phyloP scores from a whole-genome alignment of 2,113 vertebrate species.

The Pluvianellus socialis region DNA sequence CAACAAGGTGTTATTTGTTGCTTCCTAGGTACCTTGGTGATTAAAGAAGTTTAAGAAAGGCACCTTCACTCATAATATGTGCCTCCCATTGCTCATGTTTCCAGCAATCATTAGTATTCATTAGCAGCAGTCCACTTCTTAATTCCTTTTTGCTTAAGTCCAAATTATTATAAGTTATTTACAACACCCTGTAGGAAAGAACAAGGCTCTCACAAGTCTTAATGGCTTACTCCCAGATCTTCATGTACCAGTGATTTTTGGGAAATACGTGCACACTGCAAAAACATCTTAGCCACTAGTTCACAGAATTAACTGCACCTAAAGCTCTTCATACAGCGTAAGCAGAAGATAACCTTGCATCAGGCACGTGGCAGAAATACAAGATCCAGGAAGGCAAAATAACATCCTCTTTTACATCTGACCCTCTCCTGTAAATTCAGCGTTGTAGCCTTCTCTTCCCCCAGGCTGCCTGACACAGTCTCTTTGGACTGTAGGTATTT shows the following conservation, averaged over 20 bases:
- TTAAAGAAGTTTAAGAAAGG: conserved; percentile 66
- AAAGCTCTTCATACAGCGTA: neutral
- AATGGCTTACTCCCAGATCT: conserved; percentile 53
- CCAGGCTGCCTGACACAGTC: neutral
- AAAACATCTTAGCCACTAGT: neutral
- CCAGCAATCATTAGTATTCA: conserved; percentile 66
- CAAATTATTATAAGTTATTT: conserved; percentile 69
- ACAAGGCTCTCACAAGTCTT: conserved; percentile 43
- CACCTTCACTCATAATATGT: conserved; percentile 66
- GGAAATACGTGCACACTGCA: conserved; percentile 25
- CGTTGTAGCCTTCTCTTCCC: neutral
- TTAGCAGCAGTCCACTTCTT: conserved; percentile 65
- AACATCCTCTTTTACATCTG: neutral
- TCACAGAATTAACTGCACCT: conserved; percentile 16
- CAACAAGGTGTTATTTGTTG: conserved; percentile 45
- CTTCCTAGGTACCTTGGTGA: conserved; percentile 58
- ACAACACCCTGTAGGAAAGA: conserved; percentile 59
- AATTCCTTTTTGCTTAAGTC: conserved; percentile 67
- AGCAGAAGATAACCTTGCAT: neutral
- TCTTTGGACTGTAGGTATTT: neutral
- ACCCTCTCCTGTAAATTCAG: neutral
- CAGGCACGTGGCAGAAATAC: neutral
- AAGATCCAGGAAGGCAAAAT: neutral
- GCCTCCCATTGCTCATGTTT: conserved; percentile 65
- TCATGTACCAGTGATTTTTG: conserved; percentile 35